Evolutionary conservation across 2,113 vertebrate genomes (phyloP).

Genomic region (Ictidomys tridecemlineatus): DNA sequence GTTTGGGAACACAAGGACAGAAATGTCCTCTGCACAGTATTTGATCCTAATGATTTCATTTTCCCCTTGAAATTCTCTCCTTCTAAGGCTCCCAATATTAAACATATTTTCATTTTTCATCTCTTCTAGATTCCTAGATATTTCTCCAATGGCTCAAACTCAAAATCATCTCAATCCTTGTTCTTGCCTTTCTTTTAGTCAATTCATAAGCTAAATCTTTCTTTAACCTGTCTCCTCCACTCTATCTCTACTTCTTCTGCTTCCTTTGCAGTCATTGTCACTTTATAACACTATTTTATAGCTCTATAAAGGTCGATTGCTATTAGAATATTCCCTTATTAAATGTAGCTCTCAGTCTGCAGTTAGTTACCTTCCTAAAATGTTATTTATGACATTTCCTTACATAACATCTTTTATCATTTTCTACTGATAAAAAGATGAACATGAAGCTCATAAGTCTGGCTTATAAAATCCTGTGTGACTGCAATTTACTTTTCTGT

Average conservation of each 20-base stretch:
- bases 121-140: not conserved
- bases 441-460: not conserved
- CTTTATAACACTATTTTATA: not conserved
- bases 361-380: constrained; percentile 30
- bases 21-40: not conserved
- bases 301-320: not conserved
- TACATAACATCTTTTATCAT: not conserved
- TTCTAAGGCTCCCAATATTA: not conserved
- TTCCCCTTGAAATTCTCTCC: not conserved
- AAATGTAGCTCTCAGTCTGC: not conserved
- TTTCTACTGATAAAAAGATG: not conserved
- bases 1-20: not conserved
- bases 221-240: not conserved
- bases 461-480: not conserved
- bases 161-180: not conserved
- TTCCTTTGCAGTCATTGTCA: not conserved
- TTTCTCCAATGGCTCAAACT: not conserved
- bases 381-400: not conserved
- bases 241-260: not conserved
- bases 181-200: not conserved
- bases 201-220: not conserved
- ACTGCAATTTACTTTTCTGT: not conserved
- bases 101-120: not conserved
- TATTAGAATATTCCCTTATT: not conserved
- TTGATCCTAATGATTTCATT: not conserved